These are phyloP conservation scores for Chloroclysta siterata DNA, from an alignment of 2,888 invertebrate species.

Conservation along the genomic window DNA sequence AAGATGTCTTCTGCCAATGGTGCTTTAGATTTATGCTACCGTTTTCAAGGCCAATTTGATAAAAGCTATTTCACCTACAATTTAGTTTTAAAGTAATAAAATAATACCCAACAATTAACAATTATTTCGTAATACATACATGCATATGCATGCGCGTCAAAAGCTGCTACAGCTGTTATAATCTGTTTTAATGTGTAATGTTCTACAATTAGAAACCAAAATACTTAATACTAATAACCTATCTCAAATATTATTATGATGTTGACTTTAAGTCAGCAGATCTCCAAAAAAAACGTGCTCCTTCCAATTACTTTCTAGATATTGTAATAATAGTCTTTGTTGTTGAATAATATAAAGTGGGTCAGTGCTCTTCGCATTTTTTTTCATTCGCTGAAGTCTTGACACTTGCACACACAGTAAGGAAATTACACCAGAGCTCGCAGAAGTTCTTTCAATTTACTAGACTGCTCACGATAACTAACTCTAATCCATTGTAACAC, in stretches of 20 bases:
- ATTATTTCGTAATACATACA: background rate
- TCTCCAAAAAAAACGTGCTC: no score
- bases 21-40: background rate
- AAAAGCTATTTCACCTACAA: no score
- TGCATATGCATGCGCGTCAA: background rate
- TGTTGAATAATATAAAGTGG: background rate
- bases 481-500: slow-evolving; percentile 49
- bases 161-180: background rate
- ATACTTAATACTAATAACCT: no score
- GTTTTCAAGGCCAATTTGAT: no score
- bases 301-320: no score
- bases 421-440: slow-evolving; percentile 61
- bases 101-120: background rate
- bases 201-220: no score
- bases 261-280: no score
- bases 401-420: slow-evolving; percentile 47
- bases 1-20: slow-evolving; percentile 1
- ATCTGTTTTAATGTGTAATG: background rate
- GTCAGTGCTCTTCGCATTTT: background rate
- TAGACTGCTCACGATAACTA: slow-evolving; percentile 50
- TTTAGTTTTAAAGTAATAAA: no score
- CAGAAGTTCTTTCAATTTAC: slow-evolving; percentile 64
- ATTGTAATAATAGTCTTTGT: background rate
- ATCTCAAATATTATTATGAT: no score
- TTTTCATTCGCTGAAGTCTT: slow-evolving; percentile 32